Conservation (phyloP, 2,113 vertebrate species). For the Clupea harengus region DNA sequence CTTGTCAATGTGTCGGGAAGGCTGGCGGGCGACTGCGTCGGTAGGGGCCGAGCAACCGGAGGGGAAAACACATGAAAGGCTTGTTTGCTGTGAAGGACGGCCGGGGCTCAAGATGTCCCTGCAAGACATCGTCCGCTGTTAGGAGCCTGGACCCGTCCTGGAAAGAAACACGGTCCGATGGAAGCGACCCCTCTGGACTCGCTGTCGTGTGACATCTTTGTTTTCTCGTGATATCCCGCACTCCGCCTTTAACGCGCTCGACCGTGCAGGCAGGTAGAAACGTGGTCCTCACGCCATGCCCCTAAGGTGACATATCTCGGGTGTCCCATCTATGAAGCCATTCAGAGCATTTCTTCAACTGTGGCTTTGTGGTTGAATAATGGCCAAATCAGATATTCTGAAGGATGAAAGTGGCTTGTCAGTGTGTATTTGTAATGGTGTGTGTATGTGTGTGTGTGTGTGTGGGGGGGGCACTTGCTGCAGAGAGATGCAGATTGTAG, state of each 20-base stretch:
- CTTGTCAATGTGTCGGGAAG: constrained; percentile 66
- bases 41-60: constrained; percentile 29
- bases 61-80: constrained; percentile 56
- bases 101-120: constrained; percentile 49
- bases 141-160: constrained; percentile 33
- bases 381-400: constrained; percentile 3
- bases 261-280: constrained; percentile 13
- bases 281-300: background rate
- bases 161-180: constrained; percentile 50
- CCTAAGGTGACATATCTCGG: background rate
- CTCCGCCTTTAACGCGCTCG: background rate
- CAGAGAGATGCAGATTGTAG: constrained; percentile 18
- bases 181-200: constrained; percentile 53
- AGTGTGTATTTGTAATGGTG: background rate
- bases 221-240: constrained; percentile 42
- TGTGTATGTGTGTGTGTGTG: background rate
- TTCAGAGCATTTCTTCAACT: background rate
- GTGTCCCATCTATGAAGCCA: background rate
- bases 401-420: background rate
- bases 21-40: constrained; percentile 55
- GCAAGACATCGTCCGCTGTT: constrained; percentile 54
- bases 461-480: background rate
- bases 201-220: constrained; percentile 61
- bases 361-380: background rate
- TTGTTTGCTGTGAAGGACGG: constrained; percentile 50